Conservation (phyloP, 2,888 invertebrate species). For the Helicoverpa assulta region DNA sequence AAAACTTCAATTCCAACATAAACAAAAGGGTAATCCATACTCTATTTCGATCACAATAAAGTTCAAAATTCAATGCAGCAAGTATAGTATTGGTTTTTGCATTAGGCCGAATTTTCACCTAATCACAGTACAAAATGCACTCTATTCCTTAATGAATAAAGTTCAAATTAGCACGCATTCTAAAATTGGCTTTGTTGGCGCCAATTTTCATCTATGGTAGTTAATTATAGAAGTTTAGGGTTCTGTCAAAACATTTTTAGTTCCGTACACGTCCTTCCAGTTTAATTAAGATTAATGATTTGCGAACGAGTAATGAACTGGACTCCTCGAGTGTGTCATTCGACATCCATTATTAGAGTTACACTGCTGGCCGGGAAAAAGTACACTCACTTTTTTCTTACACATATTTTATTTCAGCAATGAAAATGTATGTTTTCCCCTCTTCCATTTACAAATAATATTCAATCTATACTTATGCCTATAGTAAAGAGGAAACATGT, state of each 20-base stretch:
- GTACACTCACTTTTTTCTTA: not conserved
- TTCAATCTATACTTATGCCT: no score
- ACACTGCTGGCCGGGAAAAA: conserved; percentile 15
- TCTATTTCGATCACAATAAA: not conserved
- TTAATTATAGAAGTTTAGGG: conserved; percentile 62
- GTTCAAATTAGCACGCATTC: conserved; percentile 16
- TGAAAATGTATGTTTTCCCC: not conserved
- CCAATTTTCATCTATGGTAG: conserved; percentile 39
- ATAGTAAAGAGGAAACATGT: no score
- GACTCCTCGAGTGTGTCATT: conserved; percentile 40
- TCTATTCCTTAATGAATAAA: conserved; percentile 8
- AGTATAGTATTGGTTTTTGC: conserved; percentile 30
- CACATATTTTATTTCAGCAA: not conserved
- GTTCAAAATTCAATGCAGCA: conserved; percentile 23
- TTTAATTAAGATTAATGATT: conserved; percentile 65
- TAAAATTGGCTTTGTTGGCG: conserved; percentile 5
- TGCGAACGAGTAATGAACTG: conserved; percentile 33
- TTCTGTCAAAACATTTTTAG: conserved; percentile 59
- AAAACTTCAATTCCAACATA: conserved; percentile 31
- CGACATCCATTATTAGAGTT: conserved; percentile 42
- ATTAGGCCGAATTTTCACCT: conserved; percentile 20
- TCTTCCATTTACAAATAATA: no score
- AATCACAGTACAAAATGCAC: conserved; percentile 11
- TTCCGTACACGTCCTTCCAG: conserved; percentile 33
- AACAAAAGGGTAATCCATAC: conserved; percentile 18